Percentiles rank a stretch among this genome's conserved stretches.
Evolutionary conservation across 2,888 invertebrate genomes (phyloP).

Genomic region (Bunonema sp.): DNA sequence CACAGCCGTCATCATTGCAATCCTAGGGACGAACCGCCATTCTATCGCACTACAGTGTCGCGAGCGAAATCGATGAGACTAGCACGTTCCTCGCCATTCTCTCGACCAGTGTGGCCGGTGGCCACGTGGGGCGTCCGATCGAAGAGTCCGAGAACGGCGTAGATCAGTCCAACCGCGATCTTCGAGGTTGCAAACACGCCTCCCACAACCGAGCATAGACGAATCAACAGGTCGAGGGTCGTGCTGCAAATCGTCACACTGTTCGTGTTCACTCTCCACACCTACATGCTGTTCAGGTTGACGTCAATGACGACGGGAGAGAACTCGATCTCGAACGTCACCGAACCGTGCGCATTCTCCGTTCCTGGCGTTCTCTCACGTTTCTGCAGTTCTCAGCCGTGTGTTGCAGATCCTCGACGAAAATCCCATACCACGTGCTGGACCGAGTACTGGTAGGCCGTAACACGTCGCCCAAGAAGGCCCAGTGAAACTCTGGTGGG

Average conservation of each 20-base stretch:
- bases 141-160: no score
- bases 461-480: conserved; percentile 19
- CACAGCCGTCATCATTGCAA: no score
- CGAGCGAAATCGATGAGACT: no score
- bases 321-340: conserved; percentile 36
- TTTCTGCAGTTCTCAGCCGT: neutral
- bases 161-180: conserved; percentile 25
- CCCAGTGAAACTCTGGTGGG: conserved; percentile 66
- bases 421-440: conserved; percentile 56
- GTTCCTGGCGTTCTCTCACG: conserved; percentile 5
- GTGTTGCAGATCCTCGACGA: neutral
- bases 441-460: conserved; percentile 76
- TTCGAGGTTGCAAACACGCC: conserved; percentile 78
- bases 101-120: no score
- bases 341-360: conserved; percentile 30
- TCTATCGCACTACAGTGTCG: no score
- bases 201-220: conserved; percentile 75
- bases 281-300: neutral
- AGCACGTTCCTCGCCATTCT: no score
- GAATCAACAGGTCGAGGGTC: conserved; percentile 61
- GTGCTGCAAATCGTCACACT: conserved; percentile 28
- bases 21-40: no score
- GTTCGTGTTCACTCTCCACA: neutral
- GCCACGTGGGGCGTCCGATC: no score
- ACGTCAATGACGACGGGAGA: conserved; percentile 34